These are phyloP conservation scores for Heptranchias perlo DNA, from an alignment of 2,113 vertebrate species.

Conservation along the genomic window DNA sequence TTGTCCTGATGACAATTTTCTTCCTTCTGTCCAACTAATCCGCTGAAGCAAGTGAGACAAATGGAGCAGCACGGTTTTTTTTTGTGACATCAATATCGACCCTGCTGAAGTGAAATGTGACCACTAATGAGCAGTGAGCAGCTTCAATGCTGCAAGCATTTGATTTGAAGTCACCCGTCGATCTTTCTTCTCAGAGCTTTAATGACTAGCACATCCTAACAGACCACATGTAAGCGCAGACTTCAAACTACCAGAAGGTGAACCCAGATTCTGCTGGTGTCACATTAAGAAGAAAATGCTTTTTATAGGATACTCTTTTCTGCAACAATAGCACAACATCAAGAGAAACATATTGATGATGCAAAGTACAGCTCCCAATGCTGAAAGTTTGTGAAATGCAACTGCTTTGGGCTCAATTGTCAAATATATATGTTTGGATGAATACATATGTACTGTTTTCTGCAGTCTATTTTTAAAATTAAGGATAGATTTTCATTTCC, in stretches of 20 bases:
- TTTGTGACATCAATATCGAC: background rate
- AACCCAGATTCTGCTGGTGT: background rate
- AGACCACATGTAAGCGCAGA: background rate
- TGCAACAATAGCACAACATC: background rate
- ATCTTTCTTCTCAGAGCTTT: background rate
- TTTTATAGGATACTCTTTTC: background rate
- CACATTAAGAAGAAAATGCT: background rate
- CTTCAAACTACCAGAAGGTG: background rate
- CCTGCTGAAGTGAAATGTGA: background rate
- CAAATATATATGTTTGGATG: background rate
- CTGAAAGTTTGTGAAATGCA: background rate
- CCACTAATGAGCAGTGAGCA: background rate
- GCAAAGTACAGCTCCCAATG: background rate
- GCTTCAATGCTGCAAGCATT: background rate
- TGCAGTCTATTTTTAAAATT: background rate
- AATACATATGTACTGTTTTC: background rate
- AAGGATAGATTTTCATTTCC: background rate
- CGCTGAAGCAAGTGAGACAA: background rate
- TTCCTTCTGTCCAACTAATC: background rate
- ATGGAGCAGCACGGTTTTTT: background rate
- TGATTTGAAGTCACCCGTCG: slow-evolving; percentile 24
- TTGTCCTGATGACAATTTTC: background rate
- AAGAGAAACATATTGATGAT: background rate
- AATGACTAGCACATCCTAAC: background rate
- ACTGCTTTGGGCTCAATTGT: background rate